These are phyloP conservation scores for Athetis lepigone DNA, from an alignment of 2,888 invertebrate genomes.

Conservation along the genomic window DNA sequence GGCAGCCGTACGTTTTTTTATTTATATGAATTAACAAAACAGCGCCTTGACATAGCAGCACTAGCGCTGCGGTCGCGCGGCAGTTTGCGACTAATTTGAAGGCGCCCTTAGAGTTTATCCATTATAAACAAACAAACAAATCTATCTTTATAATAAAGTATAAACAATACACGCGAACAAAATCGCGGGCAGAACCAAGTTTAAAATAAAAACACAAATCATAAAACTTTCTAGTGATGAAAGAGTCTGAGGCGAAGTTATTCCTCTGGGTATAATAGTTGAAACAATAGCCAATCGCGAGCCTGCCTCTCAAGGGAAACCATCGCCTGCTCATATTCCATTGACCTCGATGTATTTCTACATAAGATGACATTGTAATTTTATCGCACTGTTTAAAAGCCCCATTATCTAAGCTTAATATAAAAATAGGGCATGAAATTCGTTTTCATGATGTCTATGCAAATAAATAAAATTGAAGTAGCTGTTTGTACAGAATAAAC, in stretches of 20 bases:
- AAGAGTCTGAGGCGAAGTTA: slow-evolving; percentile 23
- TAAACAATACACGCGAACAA: no score
- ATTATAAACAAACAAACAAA: no score
- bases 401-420: background rate
- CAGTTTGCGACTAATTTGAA: no score
- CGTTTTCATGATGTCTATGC: slow-evolving; percentile 5
- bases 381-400: background rate
- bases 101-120: no score
- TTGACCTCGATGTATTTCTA: slow-evolving; percentile 73
- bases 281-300: slow-evolving; percentile 47
- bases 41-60: no score
- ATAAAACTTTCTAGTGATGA: slow-evolving; percentile 15
- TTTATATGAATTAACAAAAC: no score
- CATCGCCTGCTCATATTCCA: slow-evolving; percentile 66
- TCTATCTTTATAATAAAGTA: no score
- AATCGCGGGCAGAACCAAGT: no score
- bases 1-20: no score
- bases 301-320: slow-evolving; percentile 48
- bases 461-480: no score
- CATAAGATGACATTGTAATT: slow-evolving; percentile 28
- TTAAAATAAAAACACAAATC: slow-evolving; percentile 3
- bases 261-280: slow-evolving; percentile 29
- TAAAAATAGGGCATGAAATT: background rate
- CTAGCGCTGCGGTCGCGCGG: no score
- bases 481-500: no score